A percentile compares a stretch with the other conserved stretches of the same genome.
Evolutionary conservation across 2,888 invertebrate species (phyloP).

Genomic region (Danaus chrysippus): DNA sequence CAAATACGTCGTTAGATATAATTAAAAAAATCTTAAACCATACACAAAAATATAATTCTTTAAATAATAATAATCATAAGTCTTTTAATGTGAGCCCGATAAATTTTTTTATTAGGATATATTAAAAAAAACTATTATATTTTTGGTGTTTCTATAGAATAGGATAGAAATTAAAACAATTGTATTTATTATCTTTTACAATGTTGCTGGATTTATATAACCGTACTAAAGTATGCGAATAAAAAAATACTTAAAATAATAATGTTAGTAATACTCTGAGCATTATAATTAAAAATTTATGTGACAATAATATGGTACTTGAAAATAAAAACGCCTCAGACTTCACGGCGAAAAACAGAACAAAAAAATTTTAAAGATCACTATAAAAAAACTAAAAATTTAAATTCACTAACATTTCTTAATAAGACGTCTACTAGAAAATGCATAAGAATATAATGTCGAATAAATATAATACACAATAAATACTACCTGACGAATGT

Average conservation of each 20-base stretch:
- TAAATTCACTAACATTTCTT: constrained; percentile 19
- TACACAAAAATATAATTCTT: constrained; percentile 5
- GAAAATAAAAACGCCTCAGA: neutral
- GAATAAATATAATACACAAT: constrained; percentile 27
- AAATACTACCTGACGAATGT: constrained; percentile 23
- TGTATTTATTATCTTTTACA: too few species aligned
- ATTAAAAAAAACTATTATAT: too few species aligned
- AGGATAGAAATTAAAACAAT: too few species aligned
- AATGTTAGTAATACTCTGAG: constrained; percentile 29
- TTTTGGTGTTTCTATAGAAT: too few species aligned
- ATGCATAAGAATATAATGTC: constrained; percentile 44
- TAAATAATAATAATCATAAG: neutral
- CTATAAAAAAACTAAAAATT: constrained; percentile 13
- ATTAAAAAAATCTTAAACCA: constrained; percentile 16
- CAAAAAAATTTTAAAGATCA: neutral
- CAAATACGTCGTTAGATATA: constrained; percentile 19
- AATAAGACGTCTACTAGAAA: constrained; percentile 26
- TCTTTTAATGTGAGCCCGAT: too few species aligned
- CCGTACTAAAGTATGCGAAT: neutral
- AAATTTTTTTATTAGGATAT: too few species aligned
- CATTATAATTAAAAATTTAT: constrained; percentile 11
- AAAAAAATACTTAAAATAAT: constrained; percentile 9
- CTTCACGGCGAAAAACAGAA: neutral
- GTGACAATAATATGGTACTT: neutral
- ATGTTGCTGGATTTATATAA: too few species aligned